A percentile compares a stretch with the other conserved stretches of the same genome.
Conservation (phyloP, 2,113 vertebrate species). For the Apaloderma vittatum region DNA sequence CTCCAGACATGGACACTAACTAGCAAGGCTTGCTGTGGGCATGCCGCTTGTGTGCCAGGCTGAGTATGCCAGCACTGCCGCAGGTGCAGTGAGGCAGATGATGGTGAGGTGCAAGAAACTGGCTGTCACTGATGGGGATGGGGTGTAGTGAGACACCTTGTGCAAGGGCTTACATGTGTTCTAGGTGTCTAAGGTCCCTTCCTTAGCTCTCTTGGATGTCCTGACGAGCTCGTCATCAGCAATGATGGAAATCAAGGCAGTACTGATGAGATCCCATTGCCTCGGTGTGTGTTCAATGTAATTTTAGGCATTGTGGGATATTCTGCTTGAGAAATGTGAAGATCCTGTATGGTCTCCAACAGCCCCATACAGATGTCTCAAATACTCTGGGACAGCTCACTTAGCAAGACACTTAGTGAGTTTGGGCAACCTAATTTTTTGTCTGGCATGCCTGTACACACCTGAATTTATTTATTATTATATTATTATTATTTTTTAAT, state of each 20-base stretch:
- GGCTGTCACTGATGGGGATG: not conserved
- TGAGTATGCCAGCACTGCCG: not conserved
- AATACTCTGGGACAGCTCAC: not conserved
- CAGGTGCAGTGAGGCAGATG: accelerated
- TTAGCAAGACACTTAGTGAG: not conserved
- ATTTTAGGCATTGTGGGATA: not conserved
- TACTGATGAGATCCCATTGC: accelerated
- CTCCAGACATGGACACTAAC: not conserved
- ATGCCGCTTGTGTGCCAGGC: not conserved
- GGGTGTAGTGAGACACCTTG: not conserved
- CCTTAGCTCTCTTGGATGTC: not conserved
- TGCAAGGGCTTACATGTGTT: accelerated
- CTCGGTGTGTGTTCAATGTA: not conserved
- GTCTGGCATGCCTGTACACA: not conserved
- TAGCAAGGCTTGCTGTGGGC: not conserved
- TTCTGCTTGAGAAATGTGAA: not conserved
- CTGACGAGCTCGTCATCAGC: not conserved
- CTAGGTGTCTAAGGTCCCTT: not conserved
- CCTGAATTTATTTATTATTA: not conserved
- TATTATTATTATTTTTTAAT: not conserved
- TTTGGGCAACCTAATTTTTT: not conserved
- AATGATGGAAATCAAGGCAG: not conserved
- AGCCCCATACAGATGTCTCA: not conserved
- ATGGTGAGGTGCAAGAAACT: not conserved
- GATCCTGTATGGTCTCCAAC: not conserved